These are phyloP conservation scores for Palloptera scutellata DNA, from an alignment of 2,888 invertebrate genomes.

Conservation along the genomic window DNA sequence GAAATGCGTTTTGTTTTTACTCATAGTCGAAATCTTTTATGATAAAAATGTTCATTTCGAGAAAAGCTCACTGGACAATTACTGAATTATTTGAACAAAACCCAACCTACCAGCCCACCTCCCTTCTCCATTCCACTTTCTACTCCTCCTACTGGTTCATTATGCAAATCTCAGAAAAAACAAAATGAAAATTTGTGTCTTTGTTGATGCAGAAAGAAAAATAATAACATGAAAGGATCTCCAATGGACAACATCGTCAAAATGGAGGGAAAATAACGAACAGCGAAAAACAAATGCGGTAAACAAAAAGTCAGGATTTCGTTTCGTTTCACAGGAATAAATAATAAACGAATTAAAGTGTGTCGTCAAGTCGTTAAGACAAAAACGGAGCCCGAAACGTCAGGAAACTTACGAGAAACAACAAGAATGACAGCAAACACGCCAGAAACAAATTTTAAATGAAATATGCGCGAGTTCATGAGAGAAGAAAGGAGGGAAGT, in stretches of 20 bases:
- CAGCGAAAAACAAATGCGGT: slow-evolving; percentile 25
- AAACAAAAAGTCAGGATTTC: slow-evolving; percentile 34
- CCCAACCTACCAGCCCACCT: neutral
- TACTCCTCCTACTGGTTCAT: slow-evolving; percentile 28
- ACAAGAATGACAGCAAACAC: slow-evolving; percentile 16
- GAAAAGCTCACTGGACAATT: too few relatives aligned
- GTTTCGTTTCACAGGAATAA: slow-evolving; percentile 48
- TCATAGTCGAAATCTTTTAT: slow-evolving; percentile 17
- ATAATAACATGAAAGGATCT: slow-evolving; percentile 37
- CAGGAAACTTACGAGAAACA: slow-evolving; percentile 2
- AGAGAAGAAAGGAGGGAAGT: neutral
- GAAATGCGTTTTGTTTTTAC: slow-evolving; percentile 7
- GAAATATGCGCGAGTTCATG: neutral
- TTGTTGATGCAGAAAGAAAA: slow-evolving; percentile 34
- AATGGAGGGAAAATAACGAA: slow-evolving; percentile 4
- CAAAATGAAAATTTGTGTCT: slow-evolving; percentile 49
- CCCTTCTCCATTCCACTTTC: slow-evolving; percentile 4
- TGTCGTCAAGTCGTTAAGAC: slow-evolving; percentile 32
- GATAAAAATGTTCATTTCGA: neutral
- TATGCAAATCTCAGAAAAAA: slow-evolving; percentile 28
- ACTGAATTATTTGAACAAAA: neutral
- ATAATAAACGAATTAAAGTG: slow-evolving; percentile 59
- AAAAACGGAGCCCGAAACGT: neutral
- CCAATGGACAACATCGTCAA: slow-evolving; percentile 38
- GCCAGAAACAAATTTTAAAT: slow-evolving; percentile 24